Percentiles rank a stretch among this genome's conserved stretches.
phyloP scores from a whole-genome alignment of 2,113 vertebrate genomes.

The Mobula birostris region DNA sequence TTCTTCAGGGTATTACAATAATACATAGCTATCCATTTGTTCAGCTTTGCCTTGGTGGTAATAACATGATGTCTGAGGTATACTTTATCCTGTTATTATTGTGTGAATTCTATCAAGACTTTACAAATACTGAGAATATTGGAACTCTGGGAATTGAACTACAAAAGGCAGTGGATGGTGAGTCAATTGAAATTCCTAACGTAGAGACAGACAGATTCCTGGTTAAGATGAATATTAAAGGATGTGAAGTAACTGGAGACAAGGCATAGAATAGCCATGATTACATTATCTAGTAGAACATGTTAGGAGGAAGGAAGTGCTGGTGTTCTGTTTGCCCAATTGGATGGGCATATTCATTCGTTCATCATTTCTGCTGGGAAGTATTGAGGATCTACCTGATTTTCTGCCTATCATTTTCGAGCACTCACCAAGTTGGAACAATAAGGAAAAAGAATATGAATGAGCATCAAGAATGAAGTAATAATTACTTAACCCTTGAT shows the following conservation, averaged over 20 bases:
- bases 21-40: background rate
- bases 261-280: background rate
- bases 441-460: background rate
- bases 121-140: background rate
- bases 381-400: background rate
- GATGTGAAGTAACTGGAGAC: background rate
- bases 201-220: background rate
- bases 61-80: background rate
- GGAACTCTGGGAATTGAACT: background rate
- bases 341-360: background rate
- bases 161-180: background rate
- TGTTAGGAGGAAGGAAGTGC: background rate
- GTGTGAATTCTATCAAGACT: background rate
- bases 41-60: background rate
- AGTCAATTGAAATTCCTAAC: background rate
- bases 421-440: background rate
- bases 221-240: background rate
- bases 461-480: background rate
- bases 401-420: background rate
- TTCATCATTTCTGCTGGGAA: background rate
- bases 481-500: background rate
- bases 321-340: background rate
- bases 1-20: background rate
- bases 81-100: background rate
- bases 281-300: background rate